phyloP scores from a whole-genome alignment of 2,113 vertebrate genomes.

The Psilopogon haemacephalus region DNA sequence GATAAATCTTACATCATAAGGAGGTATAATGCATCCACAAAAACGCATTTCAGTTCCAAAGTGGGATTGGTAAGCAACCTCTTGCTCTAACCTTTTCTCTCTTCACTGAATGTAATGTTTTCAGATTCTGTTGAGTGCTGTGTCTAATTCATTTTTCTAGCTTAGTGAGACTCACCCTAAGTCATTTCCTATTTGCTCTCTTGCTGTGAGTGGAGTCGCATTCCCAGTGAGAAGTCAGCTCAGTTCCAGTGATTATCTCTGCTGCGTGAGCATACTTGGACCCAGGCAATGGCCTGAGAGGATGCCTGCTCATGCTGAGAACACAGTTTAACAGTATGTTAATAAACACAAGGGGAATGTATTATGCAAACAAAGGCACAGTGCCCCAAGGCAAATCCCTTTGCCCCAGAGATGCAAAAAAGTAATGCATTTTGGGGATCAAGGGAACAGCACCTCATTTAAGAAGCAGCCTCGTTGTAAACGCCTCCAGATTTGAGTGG shows the following conservation, averaged over 20 bases:
- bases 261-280: background rate
- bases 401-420: background rate
- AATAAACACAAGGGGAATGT: slow-evolving; percentile 58
- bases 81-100: slow-evolving; percentile 52
- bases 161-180: slow-evolving; percentile 66
- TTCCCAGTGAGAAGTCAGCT: slow-evolving; percentile 50
- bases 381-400: slow-evolving; percentile 18
- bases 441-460: background rate
- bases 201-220: slow-evolving; percentile 70
- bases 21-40: background rate
- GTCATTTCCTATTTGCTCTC: slow-evolving; percentile 72
- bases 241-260: slow-evolving; percentile 63
- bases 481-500: background rate
- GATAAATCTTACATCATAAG: slow-evolving; percentile 3
- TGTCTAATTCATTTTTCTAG: slow-evolving; percentile 76
- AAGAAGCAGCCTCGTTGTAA: slow-evolving; percentile 8
- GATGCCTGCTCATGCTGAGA: slow-evolving; percentile 47
- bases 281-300: background rate
- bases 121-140: slow-evolving; percentile 65
- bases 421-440: slow-evolving; percentile 1
- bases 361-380: slow-evolving; percentile 47
- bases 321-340: slow-evolving; percentile 49
- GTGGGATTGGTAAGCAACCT: slow-evolving; percentile 23
- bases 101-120: slow-evolving; percentile 43
- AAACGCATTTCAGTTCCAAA: slow-evolving; percentile 22